Conservation (phyloP, 1,140 invertebrate genomes). For the Solen grandis region DNA sequence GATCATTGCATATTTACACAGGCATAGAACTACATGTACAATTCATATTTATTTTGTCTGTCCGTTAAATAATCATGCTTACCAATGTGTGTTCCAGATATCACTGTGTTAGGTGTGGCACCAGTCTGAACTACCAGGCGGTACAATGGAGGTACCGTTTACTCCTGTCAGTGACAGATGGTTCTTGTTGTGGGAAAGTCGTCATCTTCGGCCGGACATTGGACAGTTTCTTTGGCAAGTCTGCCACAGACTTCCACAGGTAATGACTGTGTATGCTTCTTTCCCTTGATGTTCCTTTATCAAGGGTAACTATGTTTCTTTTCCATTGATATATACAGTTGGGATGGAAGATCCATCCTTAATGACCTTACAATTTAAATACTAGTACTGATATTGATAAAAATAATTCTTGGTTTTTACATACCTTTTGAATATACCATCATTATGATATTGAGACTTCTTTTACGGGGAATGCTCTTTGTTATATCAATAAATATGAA, state of each 20-base stretch:
- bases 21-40: neutral
- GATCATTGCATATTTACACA: neutral
- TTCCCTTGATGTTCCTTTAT: no score
- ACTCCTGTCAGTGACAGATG: slow-evolving; percentile 27
- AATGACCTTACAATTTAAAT: no score
- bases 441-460: no score
- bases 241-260: slow-evolving; percentile 42
- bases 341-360: no score
- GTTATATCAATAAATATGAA: no score
- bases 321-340: no score
- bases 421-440: no score
- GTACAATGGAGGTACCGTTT: slow-evolving; percentile 49
- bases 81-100: slow-evolving; percentile 10
- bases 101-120: slow-evolving; percentile 40
- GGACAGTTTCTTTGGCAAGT: slow-evolving; percentile 46
- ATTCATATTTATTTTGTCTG: neutral
- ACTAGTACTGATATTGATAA: no score
- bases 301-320: no score
- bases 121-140: neutral
- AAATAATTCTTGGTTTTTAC: no score
- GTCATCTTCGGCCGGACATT: slow-evolving; percentile 41
- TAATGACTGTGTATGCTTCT: no score
- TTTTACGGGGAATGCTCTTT: no score
- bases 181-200: neutral
- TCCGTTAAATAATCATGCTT: neutral